A percentile compares a stretch with the other conserved stretches of the same genome.
Conservation (phyloP, 2,888 invertebrate species). For the Blera fallax region DNA sequence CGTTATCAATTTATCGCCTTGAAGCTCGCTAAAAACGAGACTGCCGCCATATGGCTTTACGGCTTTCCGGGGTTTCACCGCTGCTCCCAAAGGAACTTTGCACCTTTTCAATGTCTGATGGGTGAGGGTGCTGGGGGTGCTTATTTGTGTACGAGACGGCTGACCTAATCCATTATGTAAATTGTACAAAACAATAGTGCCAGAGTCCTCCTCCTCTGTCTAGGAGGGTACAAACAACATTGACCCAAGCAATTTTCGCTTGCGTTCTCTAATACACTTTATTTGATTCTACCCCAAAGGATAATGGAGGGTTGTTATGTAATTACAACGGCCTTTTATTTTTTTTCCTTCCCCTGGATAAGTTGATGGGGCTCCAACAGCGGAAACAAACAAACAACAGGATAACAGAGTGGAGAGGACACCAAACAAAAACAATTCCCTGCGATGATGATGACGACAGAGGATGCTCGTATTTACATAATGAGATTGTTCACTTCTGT, state of each 20-base stretch:
- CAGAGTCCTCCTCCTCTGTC: conserved; percentile 33
- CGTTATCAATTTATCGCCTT: conserved; percentile 67
- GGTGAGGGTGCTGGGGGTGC: conserved; percentile 14
- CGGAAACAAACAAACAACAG: conserved; percentile 67
- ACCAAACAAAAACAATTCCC: conserved; percentile 52
- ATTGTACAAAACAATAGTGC: conserved; percentile 65
- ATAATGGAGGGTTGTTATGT: conserved; percentile 72
- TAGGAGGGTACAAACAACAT: conserved; percentile 64
- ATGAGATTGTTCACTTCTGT: conserved; percentile 72
- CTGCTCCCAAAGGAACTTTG: conserved; percentile 58
- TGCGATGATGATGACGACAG: conserved; percentile 59
- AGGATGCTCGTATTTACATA: conserved; percentile 72
- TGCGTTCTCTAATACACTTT: conserved; percentile 70
- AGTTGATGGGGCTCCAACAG: conserved; percentile 61
- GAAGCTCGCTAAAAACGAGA: conserved; percentile 47
- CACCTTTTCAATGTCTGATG: conserved; percentile 59
- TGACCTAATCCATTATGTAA: conserved; percentile 73
- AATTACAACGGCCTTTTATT: conserved; percentile 63
- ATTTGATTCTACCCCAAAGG: conserved; percentile 68
- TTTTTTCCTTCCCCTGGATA: conserved; percentile 54
- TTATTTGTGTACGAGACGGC: conserved; percentile 63
- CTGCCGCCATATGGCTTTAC: conserved; percentile 64
- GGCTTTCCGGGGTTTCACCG: conserved; percentile 51
- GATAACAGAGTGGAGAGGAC: conserved; percentile 62
- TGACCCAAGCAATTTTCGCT: conserved; percentile 72